These are phyloP conservation scores for Crocidura indochinensis DNA, from an alignment of 2,797 vertebrate species.

Conservation along the genomic window DNA sequence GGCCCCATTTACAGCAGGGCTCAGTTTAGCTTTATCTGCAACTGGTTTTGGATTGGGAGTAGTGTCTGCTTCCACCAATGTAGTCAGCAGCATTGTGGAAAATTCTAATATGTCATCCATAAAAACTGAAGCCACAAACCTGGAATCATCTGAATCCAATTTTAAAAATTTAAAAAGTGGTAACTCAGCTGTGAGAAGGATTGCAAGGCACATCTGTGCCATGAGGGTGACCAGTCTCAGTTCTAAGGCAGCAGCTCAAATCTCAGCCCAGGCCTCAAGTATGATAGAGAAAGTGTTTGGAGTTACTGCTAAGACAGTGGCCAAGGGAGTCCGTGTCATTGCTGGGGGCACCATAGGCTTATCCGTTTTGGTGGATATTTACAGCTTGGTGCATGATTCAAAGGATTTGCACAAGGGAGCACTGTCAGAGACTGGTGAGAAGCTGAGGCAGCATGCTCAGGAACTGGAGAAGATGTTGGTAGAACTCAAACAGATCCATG, in stretches of 20 bases:
- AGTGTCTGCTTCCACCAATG: rapidly evolving
- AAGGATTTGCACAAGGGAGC: no score
- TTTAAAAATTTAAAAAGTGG: no score
- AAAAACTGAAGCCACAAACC: neutral
- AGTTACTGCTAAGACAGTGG: neutral
- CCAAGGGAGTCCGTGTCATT: neutral
- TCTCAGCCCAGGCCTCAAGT: rapidly evolving
- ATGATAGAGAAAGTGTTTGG: neutral
- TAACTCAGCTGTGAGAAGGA: neutral
- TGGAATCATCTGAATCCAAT: neutral
- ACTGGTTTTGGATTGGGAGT: neutral
- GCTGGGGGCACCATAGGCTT: no score
- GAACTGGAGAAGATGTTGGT: no score
- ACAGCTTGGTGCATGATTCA: no score
- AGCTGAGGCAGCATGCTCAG: no score
- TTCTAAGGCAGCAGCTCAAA: rapidly evolving
- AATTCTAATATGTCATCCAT: rapidly evolving
- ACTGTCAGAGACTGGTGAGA: no score
- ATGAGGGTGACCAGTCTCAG: rapidly evolving
- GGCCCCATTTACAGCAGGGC: conserved; percentile 54
- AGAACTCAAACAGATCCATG: no score
- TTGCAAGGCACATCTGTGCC: neutral
- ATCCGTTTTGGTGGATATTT: no score
- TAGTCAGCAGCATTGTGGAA: neutral
- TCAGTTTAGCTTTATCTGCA: neutral